Conservation (phyloP, 2,888 invertebrate species). For the Leucophenga montana region DNA sequence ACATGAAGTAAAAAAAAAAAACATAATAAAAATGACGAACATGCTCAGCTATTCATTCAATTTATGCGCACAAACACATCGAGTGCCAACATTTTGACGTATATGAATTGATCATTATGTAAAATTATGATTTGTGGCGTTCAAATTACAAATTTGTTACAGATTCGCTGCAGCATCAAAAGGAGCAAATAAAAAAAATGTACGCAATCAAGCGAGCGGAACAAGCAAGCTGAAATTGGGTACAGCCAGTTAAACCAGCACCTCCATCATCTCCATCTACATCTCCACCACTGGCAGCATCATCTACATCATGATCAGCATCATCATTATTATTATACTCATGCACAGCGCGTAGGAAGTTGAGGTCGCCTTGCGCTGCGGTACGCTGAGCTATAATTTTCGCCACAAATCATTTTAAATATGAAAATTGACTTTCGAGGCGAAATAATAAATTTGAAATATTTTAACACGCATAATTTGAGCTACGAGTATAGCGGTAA, state of each 20-base stretch:
- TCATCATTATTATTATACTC: no score
- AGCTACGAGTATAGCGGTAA: background rate
- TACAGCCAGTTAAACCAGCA: no score
- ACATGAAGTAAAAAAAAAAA: no score
- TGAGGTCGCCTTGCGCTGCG: slow-evolving; percentile 29
- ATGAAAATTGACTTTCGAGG: slow-evolving; percentile 45
- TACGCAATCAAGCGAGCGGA: no score
- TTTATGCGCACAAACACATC: no score
- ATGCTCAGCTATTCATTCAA: no score
- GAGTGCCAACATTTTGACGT: slow-evolving; percentile 53
- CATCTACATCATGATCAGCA: no score
- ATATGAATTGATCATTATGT: slow-evolving; percentile 68
- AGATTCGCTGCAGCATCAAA: slow-evolving; percentile 34
- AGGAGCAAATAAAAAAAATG: background rate
- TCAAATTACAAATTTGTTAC: slow-evolving; percentile 64
- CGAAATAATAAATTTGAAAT: slow-evolving; percentile 60
- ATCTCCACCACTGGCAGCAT: no score
- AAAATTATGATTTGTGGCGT: slow-evolving; percentile 67
- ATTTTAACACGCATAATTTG: slow-evolving; percentile 23
- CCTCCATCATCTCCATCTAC: no score
- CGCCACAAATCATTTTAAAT: slow-evolving; percentile 55
- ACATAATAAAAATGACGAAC: no score
- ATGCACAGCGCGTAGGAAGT: slow-evolving; percentile 7
- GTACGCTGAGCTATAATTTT: slow-evolving; percentile 50
- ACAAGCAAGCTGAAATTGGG: background rate